These are phyloP conservation scores for Trissolcus basalis DNA, from an alignment of 1,140 invertebrate genomes.

Conservation along the genomic window DNA sequence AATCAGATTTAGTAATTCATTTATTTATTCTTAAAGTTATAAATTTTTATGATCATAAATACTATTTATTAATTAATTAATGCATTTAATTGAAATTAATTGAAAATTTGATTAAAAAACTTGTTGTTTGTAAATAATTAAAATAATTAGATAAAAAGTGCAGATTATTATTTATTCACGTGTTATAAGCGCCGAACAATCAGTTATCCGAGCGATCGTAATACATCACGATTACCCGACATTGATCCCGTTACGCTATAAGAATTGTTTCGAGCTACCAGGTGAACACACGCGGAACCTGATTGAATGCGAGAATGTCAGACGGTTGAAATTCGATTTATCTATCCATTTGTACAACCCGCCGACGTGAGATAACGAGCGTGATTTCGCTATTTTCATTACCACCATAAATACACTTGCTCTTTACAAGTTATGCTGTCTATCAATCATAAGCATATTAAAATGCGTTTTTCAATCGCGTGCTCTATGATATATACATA, in stretches of 20 bases:
- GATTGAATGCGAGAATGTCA: conserved; percentile 31
- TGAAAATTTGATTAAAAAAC: not conserved
- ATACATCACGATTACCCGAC: conserved; percentile 55
- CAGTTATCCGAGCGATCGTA: conserved; percentile 33
- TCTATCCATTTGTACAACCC: conserved; percentile 42
- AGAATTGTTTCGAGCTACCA: conserved; percentile 48
- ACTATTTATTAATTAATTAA: too few relatives aligned
- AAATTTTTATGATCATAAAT: too few relatives aligned
- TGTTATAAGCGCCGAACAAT: conserved; percentile 25
- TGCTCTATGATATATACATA: too few relatives aligned
- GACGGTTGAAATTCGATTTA: conserved; percentile 36
- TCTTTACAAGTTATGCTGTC: conserved; percentile 16
- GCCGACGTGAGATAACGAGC: conserved; percentile 37
- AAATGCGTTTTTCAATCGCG: not conserved
- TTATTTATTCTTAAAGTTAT: too few relatives aligned
- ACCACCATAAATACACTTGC: conserved; percentile 42
- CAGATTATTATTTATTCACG: too few relatives aligned
- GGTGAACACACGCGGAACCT: conserved; percentile 46
- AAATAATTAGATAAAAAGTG: too few relatives aligned
- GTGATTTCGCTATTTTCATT: conserved; percentile 50
- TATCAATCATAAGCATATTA: conserved; percentile 37
- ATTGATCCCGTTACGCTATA: conserved; percentile 54
- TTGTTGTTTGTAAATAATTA: conserved; percentile 4
- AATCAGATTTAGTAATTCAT: too few relatives aligned
- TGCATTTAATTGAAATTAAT: too few relatives aligned